phyloP scores from a whole-genome alignment of 2,888 invertebrate genomes.

The Cantharis rustica region DNA sequence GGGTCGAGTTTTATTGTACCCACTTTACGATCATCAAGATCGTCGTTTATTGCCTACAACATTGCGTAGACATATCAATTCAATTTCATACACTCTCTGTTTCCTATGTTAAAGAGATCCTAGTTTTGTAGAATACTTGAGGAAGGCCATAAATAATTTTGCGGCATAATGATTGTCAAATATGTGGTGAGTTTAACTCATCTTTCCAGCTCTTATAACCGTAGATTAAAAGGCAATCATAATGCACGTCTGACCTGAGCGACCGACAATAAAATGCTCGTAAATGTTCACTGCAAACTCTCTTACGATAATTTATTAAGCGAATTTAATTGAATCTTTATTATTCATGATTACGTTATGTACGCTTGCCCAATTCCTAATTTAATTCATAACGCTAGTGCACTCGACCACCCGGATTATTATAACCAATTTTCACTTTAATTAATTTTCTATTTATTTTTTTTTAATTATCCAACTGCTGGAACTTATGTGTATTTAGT shows the following conservation, averaged over 20 bases:
- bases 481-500: background rate
- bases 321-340: conserved; percentile 45
- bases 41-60: conserved; percentile 47
- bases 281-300: conserved; percentile 35
- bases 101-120: conserved; percentile 6
- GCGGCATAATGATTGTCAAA: conserved; percentile 34
- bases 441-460: background rate
- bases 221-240: conserved; percentile 18
- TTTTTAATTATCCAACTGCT: background rate
- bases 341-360: conserved; percentile 42
- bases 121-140: conserved; percentile 30
- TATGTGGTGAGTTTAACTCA: conserved; percentile 32
- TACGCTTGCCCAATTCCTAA: conserved; percentile 14
- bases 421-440: background rate
- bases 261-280: conserved; percentile 38
- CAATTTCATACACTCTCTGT: conserved; percentile 43
- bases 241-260: conserved; percentile 29
- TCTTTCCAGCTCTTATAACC: conserved; percentile 20
- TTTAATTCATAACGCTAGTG: conserved; percentile 11
- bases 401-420: conserved; percentile 5
- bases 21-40: conserved; percentile 54
- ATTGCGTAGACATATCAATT: conserved; percentile 49
- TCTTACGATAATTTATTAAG: conserved; percentile 44
- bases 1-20: conserved; percentile 48
- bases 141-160: conserved; percentile 32